These are phyloP conservation scores for Remorina albescens DNA, from an alignment of 2,797 vertebrate species.

Conservation along the genomic window DNA sequence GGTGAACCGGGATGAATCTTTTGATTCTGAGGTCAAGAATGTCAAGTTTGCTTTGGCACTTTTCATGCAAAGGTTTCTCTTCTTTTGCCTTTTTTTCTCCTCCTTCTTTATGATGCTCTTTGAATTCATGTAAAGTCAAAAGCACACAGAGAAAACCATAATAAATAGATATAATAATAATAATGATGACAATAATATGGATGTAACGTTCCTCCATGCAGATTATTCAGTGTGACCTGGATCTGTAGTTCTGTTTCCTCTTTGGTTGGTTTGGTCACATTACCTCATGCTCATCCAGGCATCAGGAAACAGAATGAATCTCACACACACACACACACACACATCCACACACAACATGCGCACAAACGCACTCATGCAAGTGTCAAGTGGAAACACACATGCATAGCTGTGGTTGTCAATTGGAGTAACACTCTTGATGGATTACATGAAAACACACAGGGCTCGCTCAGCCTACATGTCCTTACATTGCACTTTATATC, in stretches of 20 bases:
- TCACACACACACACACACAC: slow-evolving; percentile 20
- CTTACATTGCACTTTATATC: slow-evolving; percentile 80
- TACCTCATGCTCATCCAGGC: slow-evolving; percentile 34
- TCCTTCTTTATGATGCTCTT: slow-evolving; percentile 52
- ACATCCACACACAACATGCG: slow-evolving; percentile 31
- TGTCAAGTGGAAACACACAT: slow-evolving; percentile 11
- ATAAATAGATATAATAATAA: slow-evolving; percentile 4
- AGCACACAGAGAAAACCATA: slow-evolving; percentile 57
- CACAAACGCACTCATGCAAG: slow-evolving; percentile 49
- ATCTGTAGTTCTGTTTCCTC: slow-evolving; percentile 40
- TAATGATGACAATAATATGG: slow-evolving; percentile 33
- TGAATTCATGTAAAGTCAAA: slow-evolving; percentile 30
- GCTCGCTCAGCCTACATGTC: slow-evolving; percentile 68
- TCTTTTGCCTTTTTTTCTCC: slow-evolving; percentile 62
- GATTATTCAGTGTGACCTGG: slow-evolving; percentile 38
- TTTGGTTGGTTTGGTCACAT: slow-evolving; percentile 38
- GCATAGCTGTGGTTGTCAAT: slow-evolving; percentile 24
- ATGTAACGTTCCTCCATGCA: slow-evolving; percentile 38
- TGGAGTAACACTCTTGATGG: slow-evolving; percentile 38
- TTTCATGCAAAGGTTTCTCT: slow-evolving; percentile 63
- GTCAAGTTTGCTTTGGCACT: slow-evolving; percentile 70
- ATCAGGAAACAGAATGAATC: slow-evolving; percentile 49
- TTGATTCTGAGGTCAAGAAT: slow-evolving; percentile 56
- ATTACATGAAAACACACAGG: slow-evolving; percentile 52
- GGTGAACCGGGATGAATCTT: slow-evolving; percentile 33